A percentile compares a stretch with the other conserved stretches of the same genome.
Evolutionary conservation across 35 echinoderm and acorn worm species (phyloP).

Genomic region (Nesometra sesokonis): DNA sequence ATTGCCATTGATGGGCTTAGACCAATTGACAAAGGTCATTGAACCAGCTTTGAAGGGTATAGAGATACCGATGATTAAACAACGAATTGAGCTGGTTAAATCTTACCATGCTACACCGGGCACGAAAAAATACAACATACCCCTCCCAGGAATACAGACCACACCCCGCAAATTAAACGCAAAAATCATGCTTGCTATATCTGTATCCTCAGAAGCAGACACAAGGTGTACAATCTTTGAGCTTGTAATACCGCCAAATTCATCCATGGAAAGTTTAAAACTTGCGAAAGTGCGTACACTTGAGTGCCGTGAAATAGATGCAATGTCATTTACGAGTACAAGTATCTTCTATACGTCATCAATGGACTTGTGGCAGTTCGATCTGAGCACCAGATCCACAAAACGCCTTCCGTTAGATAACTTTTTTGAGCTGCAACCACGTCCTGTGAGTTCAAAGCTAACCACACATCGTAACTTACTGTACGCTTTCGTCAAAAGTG

Average conservation of each 20-base stretch:
- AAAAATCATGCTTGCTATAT: background rate
- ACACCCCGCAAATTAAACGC: background rate
- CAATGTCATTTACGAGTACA: background rate
- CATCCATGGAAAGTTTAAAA: background rate
- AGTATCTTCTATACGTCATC: background rate
- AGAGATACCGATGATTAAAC: background rate
- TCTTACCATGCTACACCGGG: background rate
- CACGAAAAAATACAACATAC: background rate
- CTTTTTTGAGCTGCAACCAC: background rate
- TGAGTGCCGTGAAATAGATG: background rate
- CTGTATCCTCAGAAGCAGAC: background rate
- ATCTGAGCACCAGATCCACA: background rate
- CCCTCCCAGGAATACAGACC: background rate
- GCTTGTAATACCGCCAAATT: background rate
- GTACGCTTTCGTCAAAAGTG: background rate
- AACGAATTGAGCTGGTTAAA: background rate
- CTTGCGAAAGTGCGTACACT: background rate
- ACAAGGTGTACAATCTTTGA: background rate
- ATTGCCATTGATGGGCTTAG: background rate
- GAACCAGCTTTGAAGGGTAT: background rate
- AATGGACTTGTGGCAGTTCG: background rate
- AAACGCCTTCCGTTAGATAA: background rate
- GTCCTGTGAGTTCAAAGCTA: background rate
- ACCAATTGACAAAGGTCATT: background rate
- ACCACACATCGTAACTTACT: background rate